phyloP scores from a whole-genome alignment of 1,140 invertebrate species.

The Eriosoma lanigerum region DNA sequence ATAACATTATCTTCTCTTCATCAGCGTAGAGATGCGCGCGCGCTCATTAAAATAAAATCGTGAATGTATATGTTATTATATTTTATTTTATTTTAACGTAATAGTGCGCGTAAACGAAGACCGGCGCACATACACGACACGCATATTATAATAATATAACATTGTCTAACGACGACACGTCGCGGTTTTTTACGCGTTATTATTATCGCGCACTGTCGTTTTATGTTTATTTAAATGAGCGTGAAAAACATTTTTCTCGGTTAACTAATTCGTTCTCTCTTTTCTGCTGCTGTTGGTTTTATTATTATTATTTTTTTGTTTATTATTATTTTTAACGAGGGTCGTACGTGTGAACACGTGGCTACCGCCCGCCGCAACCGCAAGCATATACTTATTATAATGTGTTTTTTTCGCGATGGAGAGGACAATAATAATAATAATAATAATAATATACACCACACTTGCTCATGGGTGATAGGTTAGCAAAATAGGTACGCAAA shows the following conservation, averaged over 20 bases:
- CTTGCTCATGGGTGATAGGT: too few species aligned
- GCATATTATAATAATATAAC: background rate
- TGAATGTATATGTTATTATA: background rate
- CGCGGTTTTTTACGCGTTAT: constrained; percentile 28
- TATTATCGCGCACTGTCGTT: background rate
- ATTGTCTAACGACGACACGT: constrained; percentile 1
- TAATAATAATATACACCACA: background rate
- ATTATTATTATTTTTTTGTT: background rate
- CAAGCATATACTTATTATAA: constrained; percentile 13
- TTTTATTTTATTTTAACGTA: too few species aligned
- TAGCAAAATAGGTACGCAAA: background rate
- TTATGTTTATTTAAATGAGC: constrained; percentile 50
- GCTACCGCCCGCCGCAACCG: background rate
- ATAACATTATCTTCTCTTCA: background rate
- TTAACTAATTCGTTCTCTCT: constrained; percentile 13
- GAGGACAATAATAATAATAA: background rate
- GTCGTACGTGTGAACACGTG: constrained; percentile 26
- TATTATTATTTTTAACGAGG: constrained; percentile 40
- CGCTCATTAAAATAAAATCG: constrained; percentile 49
- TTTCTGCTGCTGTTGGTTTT: background rate
- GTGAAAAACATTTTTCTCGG: constrained; percentile 37
- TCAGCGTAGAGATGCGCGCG: background rate
- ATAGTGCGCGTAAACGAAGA: too few species aligned
- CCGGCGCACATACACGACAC: too few species aligned
- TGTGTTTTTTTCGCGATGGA: background rate